A percentile compares a stretch with the other conserved stretches of the same genome.
Evolutionary conservation across 2,113 vertebrate species (phyloP).

Genomic region (Pseudopodoces humilis): DNA sequence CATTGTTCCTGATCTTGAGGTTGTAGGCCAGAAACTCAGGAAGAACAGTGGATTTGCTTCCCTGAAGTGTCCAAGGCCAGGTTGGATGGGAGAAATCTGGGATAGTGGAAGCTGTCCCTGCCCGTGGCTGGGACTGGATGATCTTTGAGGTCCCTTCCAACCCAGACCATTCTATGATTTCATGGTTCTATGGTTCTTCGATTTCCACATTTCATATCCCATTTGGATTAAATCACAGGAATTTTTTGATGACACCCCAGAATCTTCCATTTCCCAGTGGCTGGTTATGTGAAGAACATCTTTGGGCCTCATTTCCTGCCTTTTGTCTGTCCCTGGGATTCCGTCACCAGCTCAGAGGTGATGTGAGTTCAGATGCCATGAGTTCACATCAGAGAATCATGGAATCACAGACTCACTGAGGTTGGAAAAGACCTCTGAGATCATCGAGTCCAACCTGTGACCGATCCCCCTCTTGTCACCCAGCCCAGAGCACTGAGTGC

Average conservation of each 20-base stretch:
- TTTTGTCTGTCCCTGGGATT: neutral
- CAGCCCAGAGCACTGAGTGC: neutral
- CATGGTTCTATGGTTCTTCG: neutral
- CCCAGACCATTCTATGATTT: neutral
- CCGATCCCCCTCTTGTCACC: accelerated
- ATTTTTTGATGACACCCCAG: neutral
- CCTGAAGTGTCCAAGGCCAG: neutral
- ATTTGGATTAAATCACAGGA: neutral
- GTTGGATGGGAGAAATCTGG: accelerated
- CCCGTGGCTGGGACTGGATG: neutral
- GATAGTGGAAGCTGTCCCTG: neutral
- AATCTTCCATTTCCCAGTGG: neutral
- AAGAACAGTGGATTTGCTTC: neutral
- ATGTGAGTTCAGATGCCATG: accelerated
- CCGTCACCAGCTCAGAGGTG: neutral
- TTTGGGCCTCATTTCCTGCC: neutral
- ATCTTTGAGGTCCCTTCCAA: neutral
- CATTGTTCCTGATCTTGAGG: neutral
- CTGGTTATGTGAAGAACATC: accelerated
- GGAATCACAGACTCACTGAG: neutral
- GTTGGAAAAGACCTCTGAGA: neutral
- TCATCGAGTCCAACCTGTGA: accelerated
- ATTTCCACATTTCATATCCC: neutral
- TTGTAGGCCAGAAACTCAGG: neutral
- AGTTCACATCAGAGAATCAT: neutral